phyloP scores from a whole-genome alignment of 2,113 vertebrate species.

The Odontophorus gujanensis region DNA sequence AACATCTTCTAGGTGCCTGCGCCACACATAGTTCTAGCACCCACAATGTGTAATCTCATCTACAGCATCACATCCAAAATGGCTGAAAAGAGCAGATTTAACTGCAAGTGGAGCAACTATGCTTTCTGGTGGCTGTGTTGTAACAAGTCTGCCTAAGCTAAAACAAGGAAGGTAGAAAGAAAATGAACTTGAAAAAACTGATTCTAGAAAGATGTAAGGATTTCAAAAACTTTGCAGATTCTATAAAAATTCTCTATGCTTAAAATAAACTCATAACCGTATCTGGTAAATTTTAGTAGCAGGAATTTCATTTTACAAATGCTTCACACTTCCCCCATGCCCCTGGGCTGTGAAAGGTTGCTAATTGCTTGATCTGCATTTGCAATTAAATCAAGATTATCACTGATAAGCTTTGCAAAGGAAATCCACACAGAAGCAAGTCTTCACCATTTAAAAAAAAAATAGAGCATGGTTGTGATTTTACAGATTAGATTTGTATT shows the following conservation, averaged over 20 bases:
- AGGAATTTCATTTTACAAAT: conserved; percentile 25
- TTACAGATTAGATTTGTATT: neutral
- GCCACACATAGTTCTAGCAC: neutral
- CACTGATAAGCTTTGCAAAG: neutral
- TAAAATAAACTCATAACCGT: neutral
- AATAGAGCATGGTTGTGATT: neutral
- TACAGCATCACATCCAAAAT: conserved; percentile 13
- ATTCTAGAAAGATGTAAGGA: neutral
- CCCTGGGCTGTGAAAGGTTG: neutral
- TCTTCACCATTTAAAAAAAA: neutral
- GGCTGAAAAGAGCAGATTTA: conserved; percentile 6
- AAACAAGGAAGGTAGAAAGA: neutral
- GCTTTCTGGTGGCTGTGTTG: neutral
- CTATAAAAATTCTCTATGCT: neutral
- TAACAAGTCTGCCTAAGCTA: neutral
- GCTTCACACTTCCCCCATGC: neutral
- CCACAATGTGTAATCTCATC: neutral
- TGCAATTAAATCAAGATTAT: conserved; percentile 28
- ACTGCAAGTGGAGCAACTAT: conserved; percentile 18
- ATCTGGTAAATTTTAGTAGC: conserved; percentile 19
- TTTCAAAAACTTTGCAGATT: neutral
- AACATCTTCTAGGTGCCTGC: conserved; percentile 47
- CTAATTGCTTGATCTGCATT: conserved; percentile 11
- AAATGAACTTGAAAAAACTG: neutral
- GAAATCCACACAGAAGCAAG: neutral